Evolutionary conservation across 2,797 vertebrate genomes (phyloP), one percentile per base, ranked within the genome.

Genomic region (Geotrypetes seraphini): DNA sequence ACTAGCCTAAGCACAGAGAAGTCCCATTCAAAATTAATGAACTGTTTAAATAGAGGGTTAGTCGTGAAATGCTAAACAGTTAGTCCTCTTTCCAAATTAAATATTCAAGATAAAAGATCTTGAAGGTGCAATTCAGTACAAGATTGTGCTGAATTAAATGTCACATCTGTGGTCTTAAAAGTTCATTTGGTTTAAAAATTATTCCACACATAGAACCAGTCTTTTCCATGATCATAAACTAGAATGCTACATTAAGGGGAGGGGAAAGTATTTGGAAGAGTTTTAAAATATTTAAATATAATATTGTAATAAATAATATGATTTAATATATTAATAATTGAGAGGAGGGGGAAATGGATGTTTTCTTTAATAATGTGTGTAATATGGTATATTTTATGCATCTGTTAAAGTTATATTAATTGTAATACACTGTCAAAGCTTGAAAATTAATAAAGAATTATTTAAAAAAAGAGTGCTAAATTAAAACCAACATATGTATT

Each of bases 51-150:
- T 42, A 40, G 53, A 50, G 44, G 49, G 59, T 37, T 23, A 12
- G 36, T 47, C 61, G 39, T 53, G 36, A 51, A 51, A 65, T 19
- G 40, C 29, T 38, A 39, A 23, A 36, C 28, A 57, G 29, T 63
- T 61, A 43, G 43, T 45, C n/a, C n/a, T n/a, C n/a, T 64, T 72
- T 66, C 66, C 66, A 57, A 60, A 72, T 74, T 28, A 71, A 73
- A 67, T 72, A 69, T 68, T 71, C 58, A 71, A 60, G 27, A 61
- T 34, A 64, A 51, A 61, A 63, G 66, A 40, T 19, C 33, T 55
- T 43, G 50, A 57, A 48, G 51, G 34, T 48, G 33, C 20, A 35
- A 39, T 42, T 38, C n/a, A 31, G 42, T 40, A 56, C 42, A 41
- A 63, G 61, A 49, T 36, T 33, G 56, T 28, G 43, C 29, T 7